phyloP scores from a whole-genome alignment of 2,888 invertebrate genomes.

The Apotomis capreana region DNA sequence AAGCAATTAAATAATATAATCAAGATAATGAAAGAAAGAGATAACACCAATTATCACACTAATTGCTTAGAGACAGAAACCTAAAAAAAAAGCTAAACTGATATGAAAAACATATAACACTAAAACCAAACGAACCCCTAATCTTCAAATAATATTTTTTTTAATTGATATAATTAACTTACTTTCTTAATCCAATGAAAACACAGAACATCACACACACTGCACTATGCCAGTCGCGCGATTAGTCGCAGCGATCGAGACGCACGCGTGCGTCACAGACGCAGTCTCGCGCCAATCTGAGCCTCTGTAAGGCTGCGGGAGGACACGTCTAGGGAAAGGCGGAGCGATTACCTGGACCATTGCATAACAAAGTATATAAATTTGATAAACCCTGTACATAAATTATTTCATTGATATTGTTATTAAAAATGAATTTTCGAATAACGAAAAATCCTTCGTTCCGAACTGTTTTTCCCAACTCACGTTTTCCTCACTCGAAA shows the following conservation, averaged over 20 bases:
- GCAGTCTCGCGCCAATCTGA: slow-evolving; percentile 55
- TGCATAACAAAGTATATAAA: background rate
- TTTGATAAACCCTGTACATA: background rate
- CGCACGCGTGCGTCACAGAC: slow-evolving; percentile 51
- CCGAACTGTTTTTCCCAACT: too few species aligned
- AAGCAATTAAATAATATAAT: background rate
- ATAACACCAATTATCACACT: slow-evolving; percentile 8
- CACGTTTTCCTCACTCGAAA: too few species aligned
- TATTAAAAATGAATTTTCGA: too few species aligned
- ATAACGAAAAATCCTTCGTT: too few species aligned
- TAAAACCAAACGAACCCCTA: background rate
- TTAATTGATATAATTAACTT: slow-evolving; percentile 16
- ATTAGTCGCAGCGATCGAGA: slow-evolving; percentile 22
- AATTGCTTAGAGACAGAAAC: background rate
- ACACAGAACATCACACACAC: slow-evolving; percentile 34
- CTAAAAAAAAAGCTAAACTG: background rate
- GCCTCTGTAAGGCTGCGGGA: slow-evolving; percentile 32
- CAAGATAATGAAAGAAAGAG: background rate
- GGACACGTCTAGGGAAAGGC: slow-evolving; percentile 11
- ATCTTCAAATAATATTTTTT: background rate
- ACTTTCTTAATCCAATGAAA: slow-evolving; percentile 41
- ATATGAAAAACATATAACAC: background rate
- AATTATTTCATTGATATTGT: background rate
- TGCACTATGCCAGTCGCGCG: slow-evolving; percentile 34
- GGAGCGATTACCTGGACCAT: slow-evolving; percentile 21